Percentiles rank a stretch among this genome's conserved stretches.
Conservation (phyloP, 2,888 invertebrate genomes). For the Theretra japonica region DNA sequence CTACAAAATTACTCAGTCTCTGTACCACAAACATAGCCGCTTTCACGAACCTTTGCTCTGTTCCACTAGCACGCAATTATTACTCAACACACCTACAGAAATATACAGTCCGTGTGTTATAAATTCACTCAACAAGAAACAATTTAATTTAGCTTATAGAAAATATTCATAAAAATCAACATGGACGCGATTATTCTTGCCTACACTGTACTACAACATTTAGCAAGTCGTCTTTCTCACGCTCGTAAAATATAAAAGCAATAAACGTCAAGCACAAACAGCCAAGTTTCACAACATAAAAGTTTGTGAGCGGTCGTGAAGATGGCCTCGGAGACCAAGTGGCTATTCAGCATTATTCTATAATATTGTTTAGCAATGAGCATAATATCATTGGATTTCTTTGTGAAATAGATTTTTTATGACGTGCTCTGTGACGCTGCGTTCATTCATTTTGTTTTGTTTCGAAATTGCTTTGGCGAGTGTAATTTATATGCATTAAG, state of each 20-base stretch:
- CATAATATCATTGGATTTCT: conserved; percentile 29
- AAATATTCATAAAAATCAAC: conserved; percentile 13
- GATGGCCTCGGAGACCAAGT: conserved; percentile 60
- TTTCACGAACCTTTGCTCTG: too few species aligned
- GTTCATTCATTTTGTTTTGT: background rate
- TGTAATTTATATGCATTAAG: too few species aligned
- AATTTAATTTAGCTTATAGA: background rate
- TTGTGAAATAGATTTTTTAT: background rate
- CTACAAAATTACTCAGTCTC: too few species aligned
- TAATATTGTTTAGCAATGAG: conserved; percentile 50
- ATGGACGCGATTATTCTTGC: conserved; percentile 30
- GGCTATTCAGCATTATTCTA: conserved; percentile 69
- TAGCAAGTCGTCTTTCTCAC: conserved; percentile 60
- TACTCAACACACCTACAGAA: too few species aligned
- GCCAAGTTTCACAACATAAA: conserved; percentile 77
- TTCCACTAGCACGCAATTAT: too few species aligned
- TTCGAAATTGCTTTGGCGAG: too few species aligned
- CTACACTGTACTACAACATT: conserved; percentile 57
- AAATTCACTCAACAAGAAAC: background rate
- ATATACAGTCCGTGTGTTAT: too few species aligned
- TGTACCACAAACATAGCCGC: too few species aligned
- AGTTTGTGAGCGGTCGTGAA: conserved; percentile 66
- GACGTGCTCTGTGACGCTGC: background rate
- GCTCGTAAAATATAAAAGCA: conserved; percentile 77
- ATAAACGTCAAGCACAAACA: conserved; percentile 79